Percentiles rank a stretch among this genome's conserved stretches.
These are phyloP conservation scores for Silurus meridionalis DNA, from an alignment of 2,113 vertebrate genomes.

Conservation along the genomic window DNA sequence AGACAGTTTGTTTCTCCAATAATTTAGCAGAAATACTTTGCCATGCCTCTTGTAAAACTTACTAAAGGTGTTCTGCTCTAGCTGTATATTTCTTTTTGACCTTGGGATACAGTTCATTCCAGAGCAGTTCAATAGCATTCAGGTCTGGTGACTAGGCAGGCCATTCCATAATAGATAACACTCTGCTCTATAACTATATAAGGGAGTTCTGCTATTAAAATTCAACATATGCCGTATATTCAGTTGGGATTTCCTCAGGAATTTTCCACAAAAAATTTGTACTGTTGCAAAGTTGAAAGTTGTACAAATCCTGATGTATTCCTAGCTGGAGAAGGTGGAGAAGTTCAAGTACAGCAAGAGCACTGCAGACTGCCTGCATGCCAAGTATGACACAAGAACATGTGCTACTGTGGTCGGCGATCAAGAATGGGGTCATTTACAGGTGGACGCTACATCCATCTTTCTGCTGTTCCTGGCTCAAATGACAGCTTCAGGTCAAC, in stretches of 20 bases:
- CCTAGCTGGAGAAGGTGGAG: constrained; percentile 91
- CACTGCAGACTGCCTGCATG: constrained; percentile 87
- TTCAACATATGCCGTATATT: background rate
- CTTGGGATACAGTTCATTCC: too few relatives aligned
- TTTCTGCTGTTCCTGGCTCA: constrained; percentile 92
- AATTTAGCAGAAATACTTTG: too few relatives aligned
- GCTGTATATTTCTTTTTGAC: too few relatives aligned
- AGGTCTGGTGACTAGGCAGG: too few relatives aligned
- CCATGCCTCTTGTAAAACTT: too few relatives aligned
- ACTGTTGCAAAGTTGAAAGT: background rate
- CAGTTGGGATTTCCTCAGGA: background rate
- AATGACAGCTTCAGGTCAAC: constrained; percentile 90
- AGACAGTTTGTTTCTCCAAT: too few relatives aligned
- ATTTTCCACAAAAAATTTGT: background rate
- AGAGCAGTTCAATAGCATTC: too few relatives aligned
- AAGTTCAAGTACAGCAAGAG: constrained; percentile 94
- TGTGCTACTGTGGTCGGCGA: constrained; percentile 87
- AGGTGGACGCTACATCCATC: constrained; percentile 93
- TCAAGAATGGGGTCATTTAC: constrained; percentile 92
- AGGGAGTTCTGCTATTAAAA: background rate
- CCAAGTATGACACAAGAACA: constrained; percentile 89
- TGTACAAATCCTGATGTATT: constrained; percentile 2
- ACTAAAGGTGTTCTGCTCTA: too few relatives aligned
- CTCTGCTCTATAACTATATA: background rate
- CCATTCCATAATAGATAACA: too few relatives aligned